These are phyloP conservation scores for Xyrichtys novacula DNA, from an alignment of 2,797 vertebrate genomes.

Conservation along the genomic window DNA sequence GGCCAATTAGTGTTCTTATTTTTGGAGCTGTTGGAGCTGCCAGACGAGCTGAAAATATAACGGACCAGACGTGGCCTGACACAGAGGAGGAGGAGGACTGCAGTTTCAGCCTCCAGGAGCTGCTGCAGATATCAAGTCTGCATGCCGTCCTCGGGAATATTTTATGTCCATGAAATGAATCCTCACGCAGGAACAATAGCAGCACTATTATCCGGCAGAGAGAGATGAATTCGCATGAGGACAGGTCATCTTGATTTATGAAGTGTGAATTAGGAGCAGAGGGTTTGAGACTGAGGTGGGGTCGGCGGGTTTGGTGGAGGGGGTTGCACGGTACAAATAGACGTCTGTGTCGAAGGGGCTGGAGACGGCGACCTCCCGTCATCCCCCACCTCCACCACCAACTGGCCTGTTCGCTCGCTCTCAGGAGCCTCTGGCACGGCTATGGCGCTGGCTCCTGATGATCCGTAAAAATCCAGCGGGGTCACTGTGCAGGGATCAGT, in stretches of 20 bases:
- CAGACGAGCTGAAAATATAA: slow-evolving; percentile 62
- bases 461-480: slow-evolving; percentile 55
- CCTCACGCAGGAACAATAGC: slow-evolving; percentile 63
- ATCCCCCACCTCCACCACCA: slow-evolving; percentile 32
- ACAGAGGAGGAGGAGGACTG: slow-evolving; percentile 36
- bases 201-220: slow-evolving; percentile 68
- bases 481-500: slow-evolving; percentile 44
- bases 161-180: slow-evolving; percentile 60
- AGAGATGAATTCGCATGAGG: slow-evolving; percentile 75
- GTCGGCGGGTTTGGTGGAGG: slow-evolving; percentile 36
- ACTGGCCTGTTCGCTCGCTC: slow-evolving; percentile 62
- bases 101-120: slow-evolving; percentile 39
- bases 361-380: slow-evolving; percentile 66
- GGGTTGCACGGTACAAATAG: slow-evolving; percentile 74
- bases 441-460: slow-evolving; percentile 36
- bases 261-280: slow-evolving; percentile 82
- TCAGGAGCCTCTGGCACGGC: slow-evolving; percentile 45
- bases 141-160: slow-evolving; percentile 8
- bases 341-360: slow-evolving; percentile 75
- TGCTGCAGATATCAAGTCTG: slow-evolving; percentile 37
- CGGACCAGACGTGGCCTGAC: slow-evolving; percentile 65
- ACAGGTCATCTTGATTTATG: slow-evolving; percentile 84
- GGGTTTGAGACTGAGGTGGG: slow-evolving; percentile 74
- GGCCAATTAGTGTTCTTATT: slow-evolving; percentile 83
- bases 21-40: slow-evolving; percentile 75